Conservation (phyloP, 1,140 invertebrate species). For the Solen grandis region DNA sequence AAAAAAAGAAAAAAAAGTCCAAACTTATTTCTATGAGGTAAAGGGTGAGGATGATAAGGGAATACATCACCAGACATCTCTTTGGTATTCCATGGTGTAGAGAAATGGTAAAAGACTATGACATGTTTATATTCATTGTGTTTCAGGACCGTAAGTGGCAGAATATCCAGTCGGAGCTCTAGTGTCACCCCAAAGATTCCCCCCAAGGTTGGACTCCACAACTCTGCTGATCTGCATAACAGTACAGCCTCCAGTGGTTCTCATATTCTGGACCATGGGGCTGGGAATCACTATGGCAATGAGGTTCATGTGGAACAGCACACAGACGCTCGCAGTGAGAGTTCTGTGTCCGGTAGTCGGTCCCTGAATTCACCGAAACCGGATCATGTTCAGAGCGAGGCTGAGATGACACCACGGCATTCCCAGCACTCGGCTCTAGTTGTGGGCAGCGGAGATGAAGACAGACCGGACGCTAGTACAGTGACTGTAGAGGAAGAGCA, state of each 20-base stretch:
- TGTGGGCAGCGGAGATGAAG: conserved; percentile 30
- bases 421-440: background rate
- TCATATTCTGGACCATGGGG: conserved; percentile 71
- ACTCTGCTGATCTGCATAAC: conserved; percentile 75
- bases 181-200: conserved; percentile 78
- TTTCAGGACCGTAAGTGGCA: conserved; percentile 78
- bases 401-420: conserved; percentile 13
- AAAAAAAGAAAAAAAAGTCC: no score
- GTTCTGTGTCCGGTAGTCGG: conserved; percentile 76
- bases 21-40: no score
- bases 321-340: conserved; percentile 77
- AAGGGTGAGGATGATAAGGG: no score
- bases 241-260: conserved; percentile 78
- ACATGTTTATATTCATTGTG: conserved; percentile 19
- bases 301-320: conserved; percentile 65
- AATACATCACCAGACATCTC: no score
- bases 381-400: conserved; percentile 60
- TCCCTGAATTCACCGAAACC: conserved; percentile 72
- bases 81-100: no score
- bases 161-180: conserved; percentile 78
- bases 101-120: no score
- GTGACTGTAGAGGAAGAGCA: conserved; percentile 14
- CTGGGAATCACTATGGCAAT: conserved; percentile 40
- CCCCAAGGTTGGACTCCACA: conserved; percentile 71
- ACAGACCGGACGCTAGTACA: conserved; percentile 12